Base-by-base conservation (phyloP, 2,113 vertebrate species). In the Oreochromis tanganicae region DNA sequence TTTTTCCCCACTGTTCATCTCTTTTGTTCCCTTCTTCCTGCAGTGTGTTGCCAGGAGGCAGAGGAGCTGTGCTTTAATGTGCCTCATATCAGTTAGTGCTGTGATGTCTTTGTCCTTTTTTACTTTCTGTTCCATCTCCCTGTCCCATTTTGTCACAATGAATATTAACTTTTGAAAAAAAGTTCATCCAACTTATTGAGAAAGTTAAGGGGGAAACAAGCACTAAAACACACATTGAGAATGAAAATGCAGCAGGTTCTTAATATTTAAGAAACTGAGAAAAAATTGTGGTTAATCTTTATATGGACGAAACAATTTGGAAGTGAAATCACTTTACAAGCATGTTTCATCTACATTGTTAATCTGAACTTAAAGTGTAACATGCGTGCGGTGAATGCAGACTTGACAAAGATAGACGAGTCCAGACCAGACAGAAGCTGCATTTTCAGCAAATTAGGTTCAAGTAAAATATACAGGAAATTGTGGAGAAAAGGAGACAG, bases 21-120 rank as follows among this genome's bases (percentile, higher is more conserved):
- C 81, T 90, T 93, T 92, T 91, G 91, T 93, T 93, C 89, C 86
- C 56, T 80, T 87, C 85, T 87, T 89, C 82, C 87, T 56, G 27
- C 71, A 7, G 81, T 88, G 85, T 92, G 89, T 91, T 91, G 85
- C 89, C 78, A 41, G 80, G 81, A 94, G 90, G 90, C 80, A 92
- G 85, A 89, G 84, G 81, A 92, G 68, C 75, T 61, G n/a, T 4
- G 46, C 92, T 93, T 91, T 92, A 90, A 91, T 92, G 92, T 91
- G 66, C 81, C 81, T 88, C 46, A 89, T 93, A 93, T 94, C 93
- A 92, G 92, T 91, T 92, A 84, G 81, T 3, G 80, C 88, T 91
- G 4, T 92, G 91, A 92, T 92, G 89, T 91, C 88, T 93, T 91
- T 95, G 94, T 94, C 91, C 92, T 87, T 73, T 86, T 92, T 90